These are phyloP conservation scores for Drosophila eugracilis DNA, from an alignment of 1,140 invertebrate species.

Conservation along the genomic window DNA sequence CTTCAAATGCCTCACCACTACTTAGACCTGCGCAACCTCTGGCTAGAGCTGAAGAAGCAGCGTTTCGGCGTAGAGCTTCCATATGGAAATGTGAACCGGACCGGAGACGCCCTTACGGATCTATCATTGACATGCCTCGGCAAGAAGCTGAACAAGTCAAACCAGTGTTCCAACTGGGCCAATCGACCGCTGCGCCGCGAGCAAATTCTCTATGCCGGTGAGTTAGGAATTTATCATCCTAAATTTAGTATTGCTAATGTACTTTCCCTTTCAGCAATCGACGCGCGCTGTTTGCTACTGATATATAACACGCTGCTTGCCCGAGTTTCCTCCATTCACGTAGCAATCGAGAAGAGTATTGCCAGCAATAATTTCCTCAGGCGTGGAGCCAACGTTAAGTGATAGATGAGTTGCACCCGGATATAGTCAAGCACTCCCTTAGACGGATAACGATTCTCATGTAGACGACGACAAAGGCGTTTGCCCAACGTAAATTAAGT, in stretches of 20 bases:
- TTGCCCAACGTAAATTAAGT: constrained; percentile 27
- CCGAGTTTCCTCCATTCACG: constrained; percentile 86
- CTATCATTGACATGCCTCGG: constrained; percentile 90
- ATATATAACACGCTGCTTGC: constrained; percentile 87
- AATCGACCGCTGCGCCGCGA: constrained; percentile 89
- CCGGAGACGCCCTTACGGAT: constrained; percentile 86
- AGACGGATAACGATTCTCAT: constrained; percentile 27
- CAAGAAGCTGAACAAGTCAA: constrained; percentile 90
- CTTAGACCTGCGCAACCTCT: constrained; percentile 75
- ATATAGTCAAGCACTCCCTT: neutral
- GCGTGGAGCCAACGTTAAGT: constrained; percentile 67
- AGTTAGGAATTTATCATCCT: neutral
- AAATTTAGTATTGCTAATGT: constrained; percentile 3
- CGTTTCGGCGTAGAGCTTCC: constrained; percentile 61
- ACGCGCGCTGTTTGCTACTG: constrained; percentile 91
- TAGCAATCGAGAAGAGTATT: constrained; percentile 86
- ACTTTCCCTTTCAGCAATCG: constrained; percentile 87
- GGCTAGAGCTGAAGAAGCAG: constrained; percentile 70
- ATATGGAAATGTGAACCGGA: constrained; percentile 56
- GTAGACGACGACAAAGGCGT: constrained; percentile 27
- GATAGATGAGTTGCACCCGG: constrained; percentile 12
- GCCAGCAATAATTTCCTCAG: constrained; percentile 68
- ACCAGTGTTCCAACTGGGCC: constrained; percentile 95
- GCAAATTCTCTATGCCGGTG: constrained; percentile 92
- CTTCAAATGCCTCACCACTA: constrained; percentile 70